Evolutionary conservation across 2,797 vertebrate genomes (phyloP).

Genomic region (Chelon labrosus): DNA sequence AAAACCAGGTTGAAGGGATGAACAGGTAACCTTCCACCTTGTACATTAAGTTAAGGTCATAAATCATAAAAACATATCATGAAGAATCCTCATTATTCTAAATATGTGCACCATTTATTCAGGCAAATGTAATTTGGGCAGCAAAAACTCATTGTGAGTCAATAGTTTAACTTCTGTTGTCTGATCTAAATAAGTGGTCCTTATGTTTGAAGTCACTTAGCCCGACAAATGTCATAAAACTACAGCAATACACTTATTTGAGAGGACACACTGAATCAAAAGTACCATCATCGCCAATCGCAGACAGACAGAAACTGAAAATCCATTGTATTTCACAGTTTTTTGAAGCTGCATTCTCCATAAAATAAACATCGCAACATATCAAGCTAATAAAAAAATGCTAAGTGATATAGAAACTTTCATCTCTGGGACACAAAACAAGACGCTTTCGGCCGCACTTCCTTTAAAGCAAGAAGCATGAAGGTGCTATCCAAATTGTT

Average conservation of each 20-base stretch:
- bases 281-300: neutral
- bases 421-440: neutral
- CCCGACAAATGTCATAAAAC: neutral
- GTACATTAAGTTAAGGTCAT: too few species aligned
- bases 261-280: neutral
- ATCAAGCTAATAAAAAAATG: neutral
- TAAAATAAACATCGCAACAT: neutral
- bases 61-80: neutral
- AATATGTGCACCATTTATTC: neutral
- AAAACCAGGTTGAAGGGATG: too few species aligned
- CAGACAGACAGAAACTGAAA: neutral
- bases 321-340: neutral
- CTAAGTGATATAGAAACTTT: neutral
- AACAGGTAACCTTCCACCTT: too few species aligned
- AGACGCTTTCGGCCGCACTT: neutral
- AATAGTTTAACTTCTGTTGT: neutral
- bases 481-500: slow-evolving; percentile 38
- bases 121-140: neutral
- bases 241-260: neutral
- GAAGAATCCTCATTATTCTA: neutral
- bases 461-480: neutral
- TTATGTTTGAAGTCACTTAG: neutral
- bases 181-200: neutral
- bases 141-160: neutral
- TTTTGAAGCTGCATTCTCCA: neutral